Base-by-base conservation (phyloP, 2,888 invertebrate genomes). In the Barypeithes pellucidus region DNA sequence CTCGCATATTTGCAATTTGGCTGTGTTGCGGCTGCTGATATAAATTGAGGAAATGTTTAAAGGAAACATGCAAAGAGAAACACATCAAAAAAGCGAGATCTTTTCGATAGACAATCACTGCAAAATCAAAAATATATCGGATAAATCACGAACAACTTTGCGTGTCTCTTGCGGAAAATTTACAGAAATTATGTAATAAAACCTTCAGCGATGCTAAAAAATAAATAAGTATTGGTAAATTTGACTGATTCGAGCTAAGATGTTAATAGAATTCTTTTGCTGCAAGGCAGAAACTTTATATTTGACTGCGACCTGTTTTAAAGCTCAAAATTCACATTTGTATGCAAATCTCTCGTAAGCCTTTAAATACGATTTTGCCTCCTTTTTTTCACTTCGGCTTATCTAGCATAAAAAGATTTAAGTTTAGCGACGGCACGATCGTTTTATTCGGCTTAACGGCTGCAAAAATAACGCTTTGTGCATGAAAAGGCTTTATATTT, bases 391-490 rank as follows among this genome's bases (percentile, higher is more conserved):
- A 63, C 33, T 50, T 22, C 47, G 50, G 63, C 63, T 63, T 63
- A 63, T 63, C 63, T 50, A 63, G 63, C 45, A 63, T 63, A 50
- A 63, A 63, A 63, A 63, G 50, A 63, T 50, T 63, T 63, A 50
- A 50, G 33, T 63, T 63, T 36, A 47, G 29, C 29, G 36, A 12
- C 16, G 11, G 50, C 33, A 47, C 50, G 45, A 33, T 63, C 63
- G 47, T 36, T 63, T 63, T 8, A 33, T 29, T 18, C 14, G 45
- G 36, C 50, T 63, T 50, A 63, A 47, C 47, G 29, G 24, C 33
- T 50, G 63, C 29, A 50, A 33, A 45, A 63, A 47, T 43, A 47
- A n/a, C 18, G 29, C 63, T 63, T 63, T 63, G 33, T 47, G 33
- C 33, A 47, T 47, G 12, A n/a, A 45, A 33, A 29, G 11, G 63